These are phyloP conservation scores for pig (Sus scrofa) DNA, from an alignment of 2,113 vertebrate species.

Conservation along the genomic window T2T-Sscrofa CM000824.6:214268001-214268500, in stretches of 20 bases:
- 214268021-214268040: neutral
- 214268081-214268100: neutral
- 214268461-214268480: neutral
- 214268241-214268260: neutral
- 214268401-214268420: neutral
- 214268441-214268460: neutral
- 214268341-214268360: neutral
- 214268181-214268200: neutral
- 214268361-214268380: neutral
- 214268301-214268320: neutral
- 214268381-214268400: slow-evolving; percentile 30
- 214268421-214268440: neutral
- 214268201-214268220: neutral
- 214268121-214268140: neutral
- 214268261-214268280: neutral
- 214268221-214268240: neutral
- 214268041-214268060: neutral
- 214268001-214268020: neutral
- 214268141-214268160: neutral
- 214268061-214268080: neutral
- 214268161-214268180: neutral
- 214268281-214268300: neutral
- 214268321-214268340: neutral
- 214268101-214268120: neutral
- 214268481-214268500: neutral